phyloP scores from a whole-genome alignment of 2,888 invertebrate species.

The Cerastis leucographa region DNA sequence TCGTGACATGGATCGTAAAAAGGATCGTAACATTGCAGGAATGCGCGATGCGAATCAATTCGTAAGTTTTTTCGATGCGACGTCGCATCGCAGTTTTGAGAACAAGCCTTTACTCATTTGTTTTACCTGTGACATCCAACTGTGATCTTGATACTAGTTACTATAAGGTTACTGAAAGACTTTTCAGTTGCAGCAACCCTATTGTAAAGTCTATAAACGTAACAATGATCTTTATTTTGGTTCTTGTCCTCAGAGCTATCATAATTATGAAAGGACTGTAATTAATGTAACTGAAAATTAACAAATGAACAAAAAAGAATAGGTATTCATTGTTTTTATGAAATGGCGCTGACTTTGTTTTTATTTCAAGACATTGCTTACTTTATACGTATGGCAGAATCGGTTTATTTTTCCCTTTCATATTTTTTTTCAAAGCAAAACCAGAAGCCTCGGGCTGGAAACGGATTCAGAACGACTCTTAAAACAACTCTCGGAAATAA shows the following conservation, averaged over 20 bases:
- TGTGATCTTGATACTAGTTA: background rate
- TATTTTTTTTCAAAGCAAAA: slow-evolving; percentile 38
- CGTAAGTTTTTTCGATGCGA: no score
- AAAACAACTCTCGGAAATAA: slow-evolving; percentile 25
- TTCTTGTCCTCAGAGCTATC: background rate
- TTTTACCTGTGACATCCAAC: background rate
- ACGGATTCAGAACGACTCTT: background rate
- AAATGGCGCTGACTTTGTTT: background rate
- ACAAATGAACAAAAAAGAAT: background rate
- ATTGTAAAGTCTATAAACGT: background rate
- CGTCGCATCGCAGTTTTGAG: no score
- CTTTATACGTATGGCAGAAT: background rate
- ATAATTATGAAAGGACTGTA: background rate
- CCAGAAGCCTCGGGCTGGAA: slow-evolving; percentile 18
- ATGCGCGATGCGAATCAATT: no score
- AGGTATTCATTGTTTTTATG: background rate
- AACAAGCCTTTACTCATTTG: background rate
- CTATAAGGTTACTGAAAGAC: background rate
- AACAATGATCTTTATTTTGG: background rate
- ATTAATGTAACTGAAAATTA: background rate
- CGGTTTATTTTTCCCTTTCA: slow-evolving; percentile 32
- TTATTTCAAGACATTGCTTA: background rate
- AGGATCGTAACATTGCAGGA: no score
- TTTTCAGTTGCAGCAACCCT: background rate
- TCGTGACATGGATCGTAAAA: no score